Evolutionary conservation across 2,113 vertebrate species (phyloP).

Genomic region (Callospermophilus lateralis): DNA sequence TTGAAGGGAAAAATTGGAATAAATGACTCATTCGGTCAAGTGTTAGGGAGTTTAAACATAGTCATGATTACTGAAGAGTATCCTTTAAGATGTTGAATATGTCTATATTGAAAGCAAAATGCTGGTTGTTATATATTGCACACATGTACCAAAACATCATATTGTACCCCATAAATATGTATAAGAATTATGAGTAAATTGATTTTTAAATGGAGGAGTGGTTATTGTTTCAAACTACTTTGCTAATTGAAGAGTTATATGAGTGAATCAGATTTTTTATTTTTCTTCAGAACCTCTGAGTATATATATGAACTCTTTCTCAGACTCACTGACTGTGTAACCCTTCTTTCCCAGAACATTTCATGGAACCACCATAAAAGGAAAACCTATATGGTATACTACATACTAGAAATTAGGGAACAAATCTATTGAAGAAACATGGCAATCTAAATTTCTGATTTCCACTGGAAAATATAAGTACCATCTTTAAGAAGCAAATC

Average conservation of each 20-base stretch:
- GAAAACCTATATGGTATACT: neutral
- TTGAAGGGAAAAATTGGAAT: conserved; percentile 17
- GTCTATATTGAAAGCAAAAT: neutral
- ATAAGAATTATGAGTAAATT: too few species aligned
- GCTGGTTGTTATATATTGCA: too few species aligned
- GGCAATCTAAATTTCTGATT: neutral
- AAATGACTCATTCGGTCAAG: neutral
- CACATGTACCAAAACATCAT: neutral
- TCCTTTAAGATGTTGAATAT: neutral
- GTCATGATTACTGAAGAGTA: neutral
- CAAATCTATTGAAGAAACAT: neutral
- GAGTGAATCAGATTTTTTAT: neutral
- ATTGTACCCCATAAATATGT: neutral
- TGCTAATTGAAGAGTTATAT: neutral
- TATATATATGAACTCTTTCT: conserved; percentile 18
- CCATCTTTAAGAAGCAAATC: conserved; percentile 4
- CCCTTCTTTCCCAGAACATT: neutral
- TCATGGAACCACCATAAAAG: neutral
- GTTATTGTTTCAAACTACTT: neutral
- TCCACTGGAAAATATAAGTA: neutral
- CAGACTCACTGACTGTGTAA: neutral
- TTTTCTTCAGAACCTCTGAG: neutral
- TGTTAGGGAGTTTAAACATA: neutral
- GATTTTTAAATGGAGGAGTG: neutral
- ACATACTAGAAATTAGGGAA: neutral